A percentile compares a stretch with the other conserved stretches of the same genome.
phyloP scores from a whole-genome alignment of 2,113 vertebrate genomes.

The Sinocyclocheilus grahami region DNA sequence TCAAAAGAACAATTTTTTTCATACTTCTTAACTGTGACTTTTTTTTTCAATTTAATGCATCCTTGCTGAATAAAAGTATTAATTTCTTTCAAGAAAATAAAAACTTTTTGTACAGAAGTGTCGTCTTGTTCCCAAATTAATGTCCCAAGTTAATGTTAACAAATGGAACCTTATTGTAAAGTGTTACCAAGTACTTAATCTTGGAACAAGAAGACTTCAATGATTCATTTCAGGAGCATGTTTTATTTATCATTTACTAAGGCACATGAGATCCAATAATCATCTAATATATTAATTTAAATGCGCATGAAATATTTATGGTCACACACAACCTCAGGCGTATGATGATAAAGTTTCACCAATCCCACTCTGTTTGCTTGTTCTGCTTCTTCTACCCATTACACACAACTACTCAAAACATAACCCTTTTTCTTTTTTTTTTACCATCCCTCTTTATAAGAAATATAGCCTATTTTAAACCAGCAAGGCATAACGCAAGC shows the following conservation, averaged over 20 bases:
- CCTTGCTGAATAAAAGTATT: background rate
- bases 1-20: background rate
- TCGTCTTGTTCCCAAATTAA: too few species aligned
- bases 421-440: background rate
- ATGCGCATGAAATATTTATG: background rate
- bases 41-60: background rate
- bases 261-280: background rate
- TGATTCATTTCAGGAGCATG: background rate
- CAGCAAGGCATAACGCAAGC: background rate
- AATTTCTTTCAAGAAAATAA: too few species aligned
- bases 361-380: background rate
- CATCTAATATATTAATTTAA: background rate
- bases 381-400: background rate
- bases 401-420: background rate
- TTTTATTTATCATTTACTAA: background rate
- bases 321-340: background rate
- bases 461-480: background rate
- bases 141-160: background rate
- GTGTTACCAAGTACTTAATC: background rate
- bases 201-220: background rate
- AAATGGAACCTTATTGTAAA: background rate
- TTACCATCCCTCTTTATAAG: background rate
- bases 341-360: background rate
- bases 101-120: background rate
- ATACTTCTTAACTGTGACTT: background rate